Evolutionary conservation across 2,113 vertebrate genomes (phyloP).

Genomic region (Elaphurus davidianus): DNA sequence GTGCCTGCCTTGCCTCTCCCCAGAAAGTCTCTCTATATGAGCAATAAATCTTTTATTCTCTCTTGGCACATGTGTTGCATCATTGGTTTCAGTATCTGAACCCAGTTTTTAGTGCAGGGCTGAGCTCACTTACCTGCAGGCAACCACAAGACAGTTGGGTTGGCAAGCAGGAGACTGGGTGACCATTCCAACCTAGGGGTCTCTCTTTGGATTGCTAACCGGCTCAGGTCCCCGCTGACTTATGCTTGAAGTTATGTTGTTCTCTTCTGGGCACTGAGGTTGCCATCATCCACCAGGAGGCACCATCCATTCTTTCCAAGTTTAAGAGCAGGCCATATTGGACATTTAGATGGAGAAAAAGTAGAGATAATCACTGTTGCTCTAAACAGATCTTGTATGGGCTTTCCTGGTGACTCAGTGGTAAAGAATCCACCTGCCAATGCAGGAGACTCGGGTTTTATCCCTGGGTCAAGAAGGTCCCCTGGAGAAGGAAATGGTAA

Average conservation of each 20-base stretch:
- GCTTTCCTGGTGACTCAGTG: not conserved
- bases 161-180: not conserved
- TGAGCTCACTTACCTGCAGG: not conserved
- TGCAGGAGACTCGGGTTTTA: not conserved
- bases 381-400: not conserved
- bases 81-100: not conserved
- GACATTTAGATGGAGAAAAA: not conserved
- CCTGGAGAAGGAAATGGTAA: not conserved
- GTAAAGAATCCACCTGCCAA: not conserved
- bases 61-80: not conserved
- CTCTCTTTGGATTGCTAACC: not conserved
- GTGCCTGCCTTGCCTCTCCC: not conserved
- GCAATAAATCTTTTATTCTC: not conserved
- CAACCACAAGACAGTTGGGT: not conserved
- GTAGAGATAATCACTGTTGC: not conserved
- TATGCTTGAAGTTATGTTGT: not conserved
- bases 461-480: not conserved
- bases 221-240: not conserved
- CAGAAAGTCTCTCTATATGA: not conserved
- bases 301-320: not conserved
- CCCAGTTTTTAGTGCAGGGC: not conserved
- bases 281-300: too few species aligned
- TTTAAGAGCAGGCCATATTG: not conserved
- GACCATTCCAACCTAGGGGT: not conserved
- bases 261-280: not conserved